Evolutionary conservation across 2,888 invertebrate species (phyloP), one percentile per base, ranked within the genome.

Genomic region (Apotomis turbidana): DNA sequence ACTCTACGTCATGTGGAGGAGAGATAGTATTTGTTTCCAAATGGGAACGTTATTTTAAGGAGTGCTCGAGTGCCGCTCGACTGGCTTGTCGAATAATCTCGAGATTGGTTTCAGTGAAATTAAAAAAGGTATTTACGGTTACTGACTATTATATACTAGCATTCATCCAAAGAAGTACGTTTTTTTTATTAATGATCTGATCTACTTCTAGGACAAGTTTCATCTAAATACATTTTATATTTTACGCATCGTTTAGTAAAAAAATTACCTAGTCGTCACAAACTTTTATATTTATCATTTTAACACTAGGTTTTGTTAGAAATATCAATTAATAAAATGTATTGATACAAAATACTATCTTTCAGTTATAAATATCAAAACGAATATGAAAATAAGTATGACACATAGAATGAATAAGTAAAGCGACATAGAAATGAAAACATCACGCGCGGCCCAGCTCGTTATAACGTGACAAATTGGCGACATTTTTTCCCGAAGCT

Each of bases 381-480:
- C n/a, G 54, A 44, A 55, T 15, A 73, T 72, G 78, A 80, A 77
- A 79, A 79, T 81, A 77, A 68, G 41, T 63, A 15, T 61, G 49
- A 60, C 49, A 68, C 13, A 59, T 44, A 41, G 13, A 60, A 64
- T 61, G 64, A 68, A 44, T 38, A 68, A 55, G 49, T 49, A 55
- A 64, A 64, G 12, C 8, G 27, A 12, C 55, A 55, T 8, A 69
- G 38, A 61, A 73, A 70, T 70, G 58, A 80, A 85, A 82, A 84
- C 79, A 78, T 79, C 79, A 79, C 79, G 76, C 76, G 77, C 79
- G 80, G 80, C 84, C 83, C 84, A 80, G 83, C 84, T 87, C 87
- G 87, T 90, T 90, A 87, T 86, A 85, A 84, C 82, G 85, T 90
- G 89, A 91, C 89, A 91, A 91, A 91, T 91, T 86, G 87, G 80